Conservation (phyloP, 2,888 invertebrate species). For the Axea sp. region DNA sequence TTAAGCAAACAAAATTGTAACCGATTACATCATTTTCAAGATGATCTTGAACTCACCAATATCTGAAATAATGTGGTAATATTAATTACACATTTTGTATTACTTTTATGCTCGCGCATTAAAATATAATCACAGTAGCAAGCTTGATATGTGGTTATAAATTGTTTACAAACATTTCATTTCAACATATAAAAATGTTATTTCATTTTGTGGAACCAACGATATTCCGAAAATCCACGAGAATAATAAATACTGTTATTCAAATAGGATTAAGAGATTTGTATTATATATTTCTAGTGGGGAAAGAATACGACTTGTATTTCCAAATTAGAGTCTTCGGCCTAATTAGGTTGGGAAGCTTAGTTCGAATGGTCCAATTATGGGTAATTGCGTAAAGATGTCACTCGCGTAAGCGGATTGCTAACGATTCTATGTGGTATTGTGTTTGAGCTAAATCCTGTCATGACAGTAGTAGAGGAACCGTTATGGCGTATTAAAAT, state of each 20-base stretch:
- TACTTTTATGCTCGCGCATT: no score
- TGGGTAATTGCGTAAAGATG: conserved; percentile 79
- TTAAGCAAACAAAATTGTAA: conserved; percentile 64
- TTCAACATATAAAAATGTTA: not conserved
- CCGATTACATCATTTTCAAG: conserved; percentile 55
- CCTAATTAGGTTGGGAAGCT: conserved; percentile 76
- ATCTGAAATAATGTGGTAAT: no score
- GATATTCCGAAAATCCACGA: conserved; percentile 1
- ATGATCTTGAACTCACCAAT: conserved; percentile 9
- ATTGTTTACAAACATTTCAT: not conserved
- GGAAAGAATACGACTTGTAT: conserved; percentile 46
- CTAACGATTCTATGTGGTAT: conserved; percentile 73
- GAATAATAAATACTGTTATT: conserved; percentile 28
- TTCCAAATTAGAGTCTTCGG: conserved; percentile 72
- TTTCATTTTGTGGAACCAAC: not conserved
- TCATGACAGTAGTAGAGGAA: conserved; percentile 61
- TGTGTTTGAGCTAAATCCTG: conserved; percentile 73
- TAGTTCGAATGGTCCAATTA: conserved; percentile 75
- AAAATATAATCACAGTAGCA: no score
- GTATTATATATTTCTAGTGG: conserved; percentile 28
- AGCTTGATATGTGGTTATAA: not conserved
- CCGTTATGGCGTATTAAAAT: conserved; percentile 70
- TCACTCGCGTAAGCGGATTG: conserved; percentile 78
- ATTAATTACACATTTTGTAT: conserved; percentile 10
- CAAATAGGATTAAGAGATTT: conserved; percentile 44